A percentile compares a stretch with the other conserved stretches of the same genome.
phyloP scores from a whole-genome alignment of 2,797 vertebrate species.

The Myotis findleyi region DNA sequence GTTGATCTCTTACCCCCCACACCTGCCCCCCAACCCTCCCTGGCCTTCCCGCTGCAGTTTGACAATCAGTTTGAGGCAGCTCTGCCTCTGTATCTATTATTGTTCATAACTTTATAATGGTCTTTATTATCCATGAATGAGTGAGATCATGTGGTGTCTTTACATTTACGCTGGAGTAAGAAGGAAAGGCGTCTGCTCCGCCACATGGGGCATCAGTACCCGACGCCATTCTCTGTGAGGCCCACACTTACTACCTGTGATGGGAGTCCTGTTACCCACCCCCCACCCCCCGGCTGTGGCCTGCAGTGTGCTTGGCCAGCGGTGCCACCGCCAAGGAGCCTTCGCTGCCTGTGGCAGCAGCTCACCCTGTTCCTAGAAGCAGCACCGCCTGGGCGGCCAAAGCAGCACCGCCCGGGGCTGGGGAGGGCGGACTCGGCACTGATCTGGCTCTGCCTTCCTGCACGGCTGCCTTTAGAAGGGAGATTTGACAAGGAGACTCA shows the following conservation, averaged over 20 bases:
- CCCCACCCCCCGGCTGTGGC: background rate
- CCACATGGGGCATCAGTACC: background rate
- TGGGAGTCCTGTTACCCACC: background rate
- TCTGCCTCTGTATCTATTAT: too few relatives aligned
- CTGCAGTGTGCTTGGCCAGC: background rate
- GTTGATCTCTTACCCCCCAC: too few relatives aligned
- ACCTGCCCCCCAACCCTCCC: too few relatives aligned
- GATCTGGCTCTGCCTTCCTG: background rate
- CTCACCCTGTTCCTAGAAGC: slow-evolving; percentile 62
- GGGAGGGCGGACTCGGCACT: background rate
- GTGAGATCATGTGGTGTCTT: background rate
- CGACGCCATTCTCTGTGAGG: background rate
- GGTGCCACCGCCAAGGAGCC: background rate
- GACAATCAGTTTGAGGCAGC: too few relatives aligned
- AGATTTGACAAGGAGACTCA: background rate
- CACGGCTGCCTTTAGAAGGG: background rate
- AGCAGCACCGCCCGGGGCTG: slow-evolving; percentile 24
- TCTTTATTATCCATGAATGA: too few relatives aligned
- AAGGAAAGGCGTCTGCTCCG: background rate
- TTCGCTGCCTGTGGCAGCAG: background rate
- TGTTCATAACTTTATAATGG: too few relatives aligned
- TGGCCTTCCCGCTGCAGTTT: too few relatives aligned
- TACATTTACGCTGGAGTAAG: background rate
- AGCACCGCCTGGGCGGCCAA: slow-evolving; percentile 42
- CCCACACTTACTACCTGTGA: background rate